Evolutionary conservation across 2,113 vertebrate genomes (phyloP).

Genomic region (Lanius ludovicianus): DNA sequence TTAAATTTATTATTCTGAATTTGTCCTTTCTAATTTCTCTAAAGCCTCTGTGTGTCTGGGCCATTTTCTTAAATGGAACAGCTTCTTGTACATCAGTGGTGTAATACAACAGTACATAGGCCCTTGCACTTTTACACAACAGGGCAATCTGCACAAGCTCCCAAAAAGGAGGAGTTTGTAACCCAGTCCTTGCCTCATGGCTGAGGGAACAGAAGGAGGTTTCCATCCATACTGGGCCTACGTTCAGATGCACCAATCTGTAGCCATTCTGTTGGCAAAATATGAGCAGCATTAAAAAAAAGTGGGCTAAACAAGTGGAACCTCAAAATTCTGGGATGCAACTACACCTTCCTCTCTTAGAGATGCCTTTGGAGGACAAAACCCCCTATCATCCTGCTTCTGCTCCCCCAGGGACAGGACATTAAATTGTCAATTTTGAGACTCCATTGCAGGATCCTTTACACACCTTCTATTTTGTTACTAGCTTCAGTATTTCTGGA

Average conservation of each 20-base stretch:
- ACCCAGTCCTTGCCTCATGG: not conserved
- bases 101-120: not conserved
- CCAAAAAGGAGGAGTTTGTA: not conserved
- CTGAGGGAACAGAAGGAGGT: not conserved
- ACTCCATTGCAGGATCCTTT: not conserved
- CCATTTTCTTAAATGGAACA: not conserved
- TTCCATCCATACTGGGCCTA: not conserved
- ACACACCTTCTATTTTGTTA: not conserved
- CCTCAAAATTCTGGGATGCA: not conserved
- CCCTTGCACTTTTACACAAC: not conserved
- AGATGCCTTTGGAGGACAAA: not conserved
- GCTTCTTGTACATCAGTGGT: not conserved
- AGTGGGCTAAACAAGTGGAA: not conserved
- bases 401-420: not conserved
- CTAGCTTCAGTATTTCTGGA: not conserved
- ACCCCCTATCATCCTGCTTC: not conserved
- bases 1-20: not conserved
- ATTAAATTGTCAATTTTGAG: not conserved
- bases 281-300: not conserved
- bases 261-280: not conserved
- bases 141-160: not conserved
- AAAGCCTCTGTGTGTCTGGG: not conserved
- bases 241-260: not conserved
- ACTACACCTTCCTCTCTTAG: fast-evolving
- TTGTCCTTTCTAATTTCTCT: not conserved